phyloP scores from a whole-genome alignment of 2,888 invertebrate genomes.

The Diplolepis rosae region DNA sequence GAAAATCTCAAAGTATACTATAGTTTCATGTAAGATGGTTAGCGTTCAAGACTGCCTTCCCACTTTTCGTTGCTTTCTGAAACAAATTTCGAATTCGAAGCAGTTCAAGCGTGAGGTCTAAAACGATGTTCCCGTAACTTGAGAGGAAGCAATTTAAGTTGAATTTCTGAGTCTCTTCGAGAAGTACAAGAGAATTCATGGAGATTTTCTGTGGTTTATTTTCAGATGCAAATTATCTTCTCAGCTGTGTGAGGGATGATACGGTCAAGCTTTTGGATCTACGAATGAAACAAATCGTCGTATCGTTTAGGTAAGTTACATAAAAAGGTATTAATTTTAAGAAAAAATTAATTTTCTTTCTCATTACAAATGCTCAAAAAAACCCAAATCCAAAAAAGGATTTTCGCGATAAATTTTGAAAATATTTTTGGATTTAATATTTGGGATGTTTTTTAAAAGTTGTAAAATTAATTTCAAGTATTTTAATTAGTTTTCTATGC shows the following conservation, averaged over 20 bases:
- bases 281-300: conserved; percentile 93
- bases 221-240: conserved; percentile 90
- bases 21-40: not conserved
- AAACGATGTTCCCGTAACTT: conserved; percentile 2
- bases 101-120: not conserved
- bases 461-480: too few relatives aligned
- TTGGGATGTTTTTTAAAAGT: too few relatives aligned
- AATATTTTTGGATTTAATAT: too few relatives aligned
- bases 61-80: not conserved
- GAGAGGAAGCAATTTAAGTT: conserved; percentile 21
- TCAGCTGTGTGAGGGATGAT: conserved; percentile 96
- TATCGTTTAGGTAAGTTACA: conserved; percentile 87
- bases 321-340: not conserved
- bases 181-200: conserved; percentile 5
- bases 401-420: too few relatives aligned
- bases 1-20: conserved; percentile 1
- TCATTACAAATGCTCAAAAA: too few relatives aligned
- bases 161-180: not conserved
- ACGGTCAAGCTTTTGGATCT: conserved; percentile 95
- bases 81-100: not conserved
- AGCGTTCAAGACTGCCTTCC: not conserved
- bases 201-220: conserved; percentile 60
- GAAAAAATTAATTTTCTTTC: too few relatives aligned
- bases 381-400: too few relatives aligned
- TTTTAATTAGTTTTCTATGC: too few relatives aligned